These are phyloP conservation scores for Papilio elwesi DNA, from an alignment of 2,888 invertebrate species.

Conservation along the genomic window DNA sequence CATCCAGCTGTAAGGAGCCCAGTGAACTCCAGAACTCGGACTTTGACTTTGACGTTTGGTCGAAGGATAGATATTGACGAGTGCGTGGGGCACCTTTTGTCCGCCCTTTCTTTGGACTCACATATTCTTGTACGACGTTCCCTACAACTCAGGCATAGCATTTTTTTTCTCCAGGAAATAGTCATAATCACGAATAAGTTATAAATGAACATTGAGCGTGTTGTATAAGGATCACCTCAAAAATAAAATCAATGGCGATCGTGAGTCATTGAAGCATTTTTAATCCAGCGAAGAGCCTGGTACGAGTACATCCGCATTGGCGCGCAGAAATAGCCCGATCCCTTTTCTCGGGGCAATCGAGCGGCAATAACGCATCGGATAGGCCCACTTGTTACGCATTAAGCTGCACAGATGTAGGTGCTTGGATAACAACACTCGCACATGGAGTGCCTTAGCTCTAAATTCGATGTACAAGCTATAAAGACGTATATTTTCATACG, in stretches of 20 bases:
- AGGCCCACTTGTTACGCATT: conserved; percentile 20
- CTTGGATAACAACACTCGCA: conserved; percentile 13
- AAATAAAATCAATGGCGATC: neutral
- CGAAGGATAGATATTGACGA: too few species aligned
- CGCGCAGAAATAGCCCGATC: conserved; percentile 27
- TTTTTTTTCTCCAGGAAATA: too few species aligned
- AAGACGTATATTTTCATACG: neutral
- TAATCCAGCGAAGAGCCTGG: conserved; percentile 21
- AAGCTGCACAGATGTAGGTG: conserved; percentile 6
- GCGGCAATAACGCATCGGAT: conserved; percentile 18
- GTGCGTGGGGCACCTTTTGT: too few species aligned
- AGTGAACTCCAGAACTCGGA: too few species aligned
- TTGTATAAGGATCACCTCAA: neutral
- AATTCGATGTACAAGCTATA: neutral
- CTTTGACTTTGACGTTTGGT: too few species aligned
- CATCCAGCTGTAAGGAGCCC: neutral
- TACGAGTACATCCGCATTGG: conserved; percentile 25
- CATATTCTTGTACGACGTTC: too few species aligned
- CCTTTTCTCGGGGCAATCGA: conserved; percentile 16
- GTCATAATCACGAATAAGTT: too few species aligned
- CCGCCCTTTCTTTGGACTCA: too few species aligned
- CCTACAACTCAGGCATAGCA: too few species aligned
- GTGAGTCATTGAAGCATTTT: conserved; percentile 28
- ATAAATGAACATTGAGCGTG: too few species aligned
- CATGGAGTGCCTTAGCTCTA: conserved; percentile 2